Evolutionary conservation across 2,113 vertebrate species (phyloP).

Genomic region (Brachyistius frenatus): DNA sequence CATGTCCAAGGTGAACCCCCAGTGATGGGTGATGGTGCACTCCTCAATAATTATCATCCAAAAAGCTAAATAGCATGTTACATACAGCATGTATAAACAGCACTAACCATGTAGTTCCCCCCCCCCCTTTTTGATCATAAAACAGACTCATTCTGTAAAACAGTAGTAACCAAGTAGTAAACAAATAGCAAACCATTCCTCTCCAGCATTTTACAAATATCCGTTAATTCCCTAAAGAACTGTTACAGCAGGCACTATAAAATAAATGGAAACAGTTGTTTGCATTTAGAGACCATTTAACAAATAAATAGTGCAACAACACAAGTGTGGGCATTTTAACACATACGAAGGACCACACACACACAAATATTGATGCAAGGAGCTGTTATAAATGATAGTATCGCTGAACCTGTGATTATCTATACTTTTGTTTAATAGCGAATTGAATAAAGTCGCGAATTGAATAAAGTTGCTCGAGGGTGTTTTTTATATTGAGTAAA

Average conservation of each 20-base stretch:
- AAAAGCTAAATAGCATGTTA: neutral
- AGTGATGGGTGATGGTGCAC: too few relatives aligned
- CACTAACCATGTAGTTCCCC: neutral
- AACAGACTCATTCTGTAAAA: conserved; percentile 49
- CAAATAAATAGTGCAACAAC: conserved; percentile 50
- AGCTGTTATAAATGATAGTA: neutral
- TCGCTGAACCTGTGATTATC: neutral
- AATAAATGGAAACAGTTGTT: conserved; percentile 77
- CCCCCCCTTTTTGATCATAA: conserved; percentile 1
- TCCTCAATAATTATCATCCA: too few relatives aligned
- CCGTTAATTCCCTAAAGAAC: conserved; percentile 69
- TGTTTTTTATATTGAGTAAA: too few relatives aligned
- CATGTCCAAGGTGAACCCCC: too few relatives aligned
- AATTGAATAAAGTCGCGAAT: too few relatives aligned
- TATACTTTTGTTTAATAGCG: neutral
- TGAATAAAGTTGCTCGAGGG: too few relatives aligned
- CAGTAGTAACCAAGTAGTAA: conserved; percentile 51
- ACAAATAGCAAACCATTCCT: conserved; percentile 49
- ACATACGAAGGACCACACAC: conserved; percentile 38
- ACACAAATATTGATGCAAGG: conserved; percentile 10
- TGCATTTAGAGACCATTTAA: conserved; percentile 72
- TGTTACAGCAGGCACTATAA: conserved; percentile 67
- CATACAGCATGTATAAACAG: conserved; percentile 7
- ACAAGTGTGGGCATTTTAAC: conserved; percentile 25
- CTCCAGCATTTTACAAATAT: conserved; percentile 59